Evolutionary conservation across 2,888 invertebrate genomes (phyloP).

Genomic region (Amphipoea oculea): DNA sequence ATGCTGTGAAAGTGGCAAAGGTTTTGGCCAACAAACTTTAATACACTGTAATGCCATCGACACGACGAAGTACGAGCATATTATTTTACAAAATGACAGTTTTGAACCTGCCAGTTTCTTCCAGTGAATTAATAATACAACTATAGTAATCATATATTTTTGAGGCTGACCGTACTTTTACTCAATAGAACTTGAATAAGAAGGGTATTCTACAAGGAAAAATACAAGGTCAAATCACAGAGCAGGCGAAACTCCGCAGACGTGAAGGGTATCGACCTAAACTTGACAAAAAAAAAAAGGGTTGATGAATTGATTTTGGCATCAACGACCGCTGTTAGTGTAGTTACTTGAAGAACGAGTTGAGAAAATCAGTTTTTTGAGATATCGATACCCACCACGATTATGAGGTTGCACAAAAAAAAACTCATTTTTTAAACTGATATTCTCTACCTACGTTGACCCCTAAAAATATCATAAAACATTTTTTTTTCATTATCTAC

Average conservation of each 20-base stretch:
- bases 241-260: too few species aligned
- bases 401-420: background rate
- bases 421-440: too few species aligned
- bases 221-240: background rate
- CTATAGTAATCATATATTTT: background rate
- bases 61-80: background rate
- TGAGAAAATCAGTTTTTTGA: background rate
- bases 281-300: background rate
- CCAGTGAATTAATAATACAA: background rate
- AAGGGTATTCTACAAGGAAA: background rate
- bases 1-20: background rate
- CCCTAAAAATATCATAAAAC: background rate
- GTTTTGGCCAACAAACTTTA: background rate
- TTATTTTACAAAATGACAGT: too few species aligned
- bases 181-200: constrained; percentile 10
- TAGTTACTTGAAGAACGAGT: background rate
- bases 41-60: background rate
- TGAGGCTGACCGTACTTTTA: background rate
- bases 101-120: too few species aligned
- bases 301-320: too few species aligned
- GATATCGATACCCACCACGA: background rate
- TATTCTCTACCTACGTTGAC: background rate
- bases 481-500: background rate
- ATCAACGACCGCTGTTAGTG: background rate
- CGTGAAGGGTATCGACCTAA: background rate